Percentiles rank a stretch among this genome's conserved stretches.
phyloP scores from a whole-genome alignment of 2,888 invertebrate species.

The Colletes collaris region DNA sequence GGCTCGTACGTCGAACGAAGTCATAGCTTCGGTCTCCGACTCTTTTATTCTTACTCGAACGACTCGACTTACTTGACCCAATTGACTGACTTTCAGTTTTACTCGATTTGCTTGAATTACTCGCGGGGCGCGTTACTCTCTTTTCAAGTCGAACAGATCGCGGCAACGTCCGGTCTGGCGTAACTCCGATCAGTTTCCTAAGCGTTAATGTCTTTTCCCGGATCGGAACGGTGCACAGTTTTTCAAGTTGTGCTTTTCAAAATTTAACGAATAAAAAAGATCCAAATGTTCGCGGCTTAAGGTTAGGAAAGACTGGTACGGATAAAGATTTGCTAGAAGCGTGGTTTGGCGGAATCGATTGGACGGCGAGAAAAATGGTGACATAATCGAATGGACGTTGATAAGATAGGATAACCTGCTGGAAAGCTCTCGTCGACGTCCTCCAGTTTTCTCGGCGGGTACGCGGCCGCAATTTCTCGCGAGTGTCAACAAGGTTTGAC shows the following conservation, averaged over 20 bases:
- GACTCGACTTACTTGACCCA: conserved; percentile 15
- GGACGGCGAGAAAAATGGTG: not conserved
- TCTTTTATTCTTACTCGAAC: conserved; percentile 1
- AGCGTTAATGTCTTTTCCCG: no score
- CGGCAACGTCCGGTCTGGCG: no score
- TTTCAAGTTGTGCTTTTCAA: no score
- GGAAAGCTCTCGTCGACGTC: conserved; percentile 26
- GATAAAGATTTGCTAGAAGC: no score
- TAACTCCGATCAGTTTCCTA: no score
- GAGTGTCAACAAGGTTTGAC: conserved; percentile 58
- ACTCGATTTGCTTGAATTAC: not conserved
- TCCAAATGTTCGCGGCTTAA: no score
- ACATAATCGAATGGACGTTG: not conserved
- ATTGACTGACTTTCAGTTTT: conserved; percentile 5
- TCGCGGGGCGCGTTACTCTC: not conserved
- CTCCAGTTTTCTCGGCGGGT: conserved; percentile 38
- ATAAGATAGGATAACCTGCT: not conserved
- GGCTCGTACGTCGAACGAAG: not conserved
- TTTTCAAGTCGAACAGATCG: not conserved
- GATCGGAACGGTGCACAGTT: no score
- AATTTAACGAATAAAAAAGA: no score
- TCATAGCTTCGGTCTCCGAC: not conserved
- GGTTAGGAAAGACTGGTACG: no score
- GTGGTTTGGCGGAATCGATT: no score
- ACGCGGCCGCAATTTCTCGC: conserved; percentile 67